Conservation (phyloP, 2,888 invertebrate species). For the Lepidocyrtinus sp. region DNA sequence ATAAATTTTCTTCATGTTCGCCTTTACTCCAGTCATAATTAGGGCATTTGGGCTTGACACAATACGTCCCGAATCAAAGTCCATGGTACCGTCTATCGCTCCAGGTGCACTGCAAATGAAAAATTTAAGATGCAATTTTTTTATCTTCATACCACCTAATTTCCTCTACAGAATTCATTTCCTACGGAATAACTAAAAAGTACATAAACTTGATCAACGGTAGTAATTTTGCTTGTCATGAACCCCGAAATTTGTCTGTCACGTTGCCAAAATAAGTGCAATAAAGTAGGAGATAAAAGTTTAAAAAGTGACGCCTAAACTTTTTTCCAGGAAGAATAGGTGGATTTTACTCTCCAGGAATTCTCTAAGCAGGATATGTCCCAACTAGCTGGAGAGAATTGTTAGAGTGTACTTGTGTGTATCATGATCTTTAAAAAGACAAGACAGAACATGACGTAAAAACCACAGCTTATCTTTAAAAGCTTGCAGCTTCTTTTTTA, state of each 20-base stretch:
- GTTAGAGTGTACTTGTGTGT: too few relatives aligned
- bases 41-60: constrained; percentile 5
- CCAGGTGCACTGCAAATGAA: background rate
- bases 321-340: constrained; percentile 5
- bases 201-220: constrained; percentile 13
- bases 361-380: too few relatives aligned
- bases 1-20: background rate
- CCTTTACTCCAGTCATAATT: constrained; percentile 6
- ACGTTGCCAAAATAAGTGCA: constrained; percentile 43
- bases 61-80: background rate
- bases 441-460: too few relatives aligned
- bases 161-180: background rate
- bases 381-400: too few relatives aligned
- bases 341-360: too few relatives aligned
- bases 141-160: background rate
- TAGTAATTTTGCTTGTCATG: constrained; percentile 20
- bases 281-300: constrained; percentile 19
- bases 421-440: too few relatives aligned
- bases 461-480: too few relatives aligned
- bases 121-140: constrained; percentile 6
- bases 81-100: background rate
- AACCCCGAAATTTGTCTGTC: constrained; percentile 46
- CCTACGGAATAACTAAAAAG: background rate
- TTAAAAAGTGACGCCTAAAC: constrained; percentile 10
- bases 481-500: constrained; percentile 18